Evolutionary conservation across 2,888 invertebrate genomes (phyloP).

Genomic region (Gonocerus acuteangulatus): DNA sequence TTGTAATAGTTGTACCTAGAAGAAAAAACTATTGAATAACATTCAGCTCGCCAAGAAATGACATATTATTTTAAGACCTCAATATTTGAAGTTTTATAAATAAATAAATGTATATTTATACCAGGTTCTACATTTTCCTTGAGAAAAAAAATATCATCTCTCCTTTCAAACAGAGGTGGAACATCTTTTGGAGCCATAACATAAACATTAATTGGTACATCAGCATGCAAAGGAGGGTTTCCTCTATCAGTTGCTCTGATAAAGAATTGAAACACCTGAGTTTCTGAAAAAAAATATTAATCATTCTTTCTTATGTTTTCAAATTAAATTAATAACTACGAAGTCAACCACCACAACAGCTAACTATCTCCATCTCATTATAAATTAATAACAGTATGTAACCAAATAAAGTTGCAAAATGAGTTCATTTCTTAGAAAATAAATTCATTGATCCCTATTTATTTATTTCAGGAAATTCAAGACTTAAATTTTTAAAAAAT

Average conservation of each 20-base stretch:
- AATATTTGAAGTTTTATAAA: slow-evolving; percentile 2
- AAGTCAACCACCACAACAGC: too few species aligned
- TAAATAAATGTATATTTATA: slow-evolving; percentile 36
- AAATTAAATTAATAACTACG: too few species aligned
- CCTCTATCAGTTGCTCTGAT: slow-evolving; percentile 81
- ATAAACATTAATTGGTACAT: slow-evolving; percentile 72
- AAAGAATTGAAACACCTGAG: slow-evolving; percentile 77
- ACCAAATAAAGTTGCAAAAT: too few species aligned
- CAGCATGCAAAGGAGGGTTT: slow-evolving; percentile 62
- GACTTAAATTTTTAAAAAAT: too few species aligned
- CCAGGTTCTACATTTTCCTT: slow-evolving; percentile 66
- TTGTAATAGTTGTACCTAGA: slow-evolving; percentile 58
- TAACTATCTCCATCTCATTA: too few species aligned
- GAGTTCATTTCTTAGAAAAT: too few species aligned
- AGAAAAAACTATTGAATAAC: not conserved
- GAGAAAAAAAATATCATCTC: slow-evolving; percentile 68
- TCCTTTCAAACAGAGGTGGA: slow-evolving; percentile 67
- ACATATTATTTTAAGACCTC: too few species aligned
- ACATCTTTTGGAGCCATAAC: slow-evolving; percentile 62
- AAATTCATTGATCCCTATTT: too few species aligned
- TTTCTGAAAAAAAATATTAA: slow-evolving; percentile 51
- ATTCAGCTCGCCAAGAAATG: too few species aligned
- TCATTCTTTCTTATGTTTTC: not conserved
- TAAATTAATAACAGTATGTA: too few species aligned
- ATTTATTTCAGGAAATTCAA: too few species aligned